Evolutionary conservation across 2,113 vertebrate species (phyloP).

Genomic region (Oxygymnocypris stewartii): DNA sequence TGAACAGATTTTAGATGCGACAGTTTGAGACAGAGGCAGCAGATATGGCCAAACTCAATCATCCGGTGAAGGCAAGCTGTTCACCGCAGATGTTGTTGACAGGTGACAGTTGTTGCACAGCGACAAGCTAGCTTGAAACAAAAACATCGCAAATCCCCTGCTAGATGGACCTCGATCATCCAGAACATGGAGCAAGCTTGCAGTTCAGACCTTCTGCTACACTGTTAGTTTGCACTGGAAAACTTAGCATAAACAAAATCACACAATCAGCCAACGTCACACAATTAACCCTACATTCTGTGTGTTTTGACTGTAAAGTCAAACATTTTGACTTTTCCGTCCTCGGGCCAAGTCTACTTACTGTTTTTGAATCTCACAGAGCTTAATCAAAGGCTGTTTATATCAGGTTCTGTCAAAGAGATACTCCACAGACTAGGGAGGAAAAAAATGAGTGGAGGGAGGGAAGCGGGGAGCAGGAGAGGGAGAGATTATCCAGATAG

Average conservation of each 20-base stretch:
- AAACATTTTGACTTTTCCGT: too few species aligned
- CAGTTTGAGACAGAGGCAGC: constrained; percentile 32
- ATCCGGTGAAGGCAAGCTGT: constrained; percentile 52
- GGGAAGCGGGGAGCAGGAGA: constrained; percentile 36
- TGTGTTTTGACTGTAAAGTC: constrained; percentile 34
- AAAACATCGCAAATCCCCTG: constrained; percentile 31
- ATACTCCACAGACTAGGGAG: constrained; percentile 35
- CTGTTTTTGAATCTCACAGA: too few species aligned
- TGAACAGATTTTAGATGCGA: constrained; percentile 40
- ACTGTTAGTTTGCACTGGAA: not conserved
- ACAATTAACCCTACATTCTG: not conserved
- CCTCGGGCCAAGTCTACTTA: too few species aligned
- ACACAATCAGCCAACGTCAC: not conserved
- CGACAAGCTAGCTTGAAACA: constrained; percentile 46
- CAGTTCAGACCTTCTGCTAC: constrained; percentile 21
- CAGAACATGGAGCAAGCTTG: constrained; percentile 14
- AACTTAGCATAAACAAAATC: not conserved
- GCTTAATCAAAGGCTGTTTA: too few species aligned
- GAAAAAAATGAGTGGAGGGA: constrained; percentile 19
- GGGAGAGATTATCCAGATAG: constrained; percentile 49
- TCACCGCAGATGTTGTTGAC: constrained; percentile 55
- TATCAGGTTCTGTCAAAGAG: constrained; percentile 46
- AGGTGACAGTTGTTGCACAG: constrained; percentile 56
- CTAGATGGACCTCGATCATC: constrained; percentile 31
- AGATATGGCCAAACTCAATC: constrained; percentile 48